These are phyloP conservation scores for Callosobruchus maculatus DNA, from an alignment of 2,888 invertebrate genomes.

Conservation along the genomic window DNA sequence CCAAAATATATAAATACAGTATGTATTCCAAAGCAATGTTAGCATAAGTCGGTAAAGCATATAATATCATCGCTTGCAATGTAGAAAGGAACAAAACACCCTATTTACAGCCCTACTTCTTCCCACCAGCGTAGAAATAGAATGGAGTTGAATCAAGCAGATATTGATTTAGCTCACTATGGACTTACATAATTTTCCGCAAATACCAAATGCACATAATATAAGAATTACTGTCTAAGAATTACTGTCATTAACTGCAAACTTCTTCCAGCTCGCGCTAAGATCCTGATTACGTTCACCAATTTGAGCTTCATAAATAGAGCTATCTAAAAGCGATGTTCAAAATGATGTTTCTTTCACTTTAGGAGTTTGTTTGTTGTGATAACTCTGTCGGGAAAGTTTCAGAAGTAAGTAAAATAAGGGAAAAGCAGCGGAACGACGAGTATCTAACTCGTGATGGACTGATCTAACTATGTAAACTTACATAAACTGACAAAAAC, in stretches of 20 bases:
- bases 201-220: too few species aligned
- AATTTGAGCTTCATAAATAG: background rate
- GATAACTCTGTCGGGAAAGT: background rate
- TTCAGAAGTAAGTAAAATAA: background rate
- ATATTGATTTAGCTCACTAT: too few species aligned
- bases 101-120: too few species aligned
- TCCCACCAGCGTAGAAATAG: too few species aligned
- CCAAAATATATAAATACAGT: too few species aligned
- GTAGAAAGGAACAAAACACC: too few species aligned
- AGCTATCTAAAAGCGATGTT: background rate
- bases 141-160: too few species aligned
- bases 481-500: background rate
- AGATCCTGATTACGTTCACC: background rate
- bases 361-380: background rate
- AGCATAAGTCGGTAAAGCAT: too few species aligned
- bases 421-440: background rate
- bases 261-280: background rate
- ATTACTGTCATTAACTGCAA: background rate
- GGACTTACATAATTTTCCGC: too few species aligned
- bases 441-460: background rate
- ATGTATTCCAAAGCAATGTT: too few species aligned
- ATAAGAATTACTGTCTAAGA: too few species aligned
- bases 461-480: background rate
- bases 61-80: too few species aligned
- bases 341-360: background rate